Percentiles rank a stretch among this genome's conserved stretches.
Evolutionary conservation across 2,888 invertebrate species (phyloP).

Genomic region (Archaeoteleia sp.): DNA sequence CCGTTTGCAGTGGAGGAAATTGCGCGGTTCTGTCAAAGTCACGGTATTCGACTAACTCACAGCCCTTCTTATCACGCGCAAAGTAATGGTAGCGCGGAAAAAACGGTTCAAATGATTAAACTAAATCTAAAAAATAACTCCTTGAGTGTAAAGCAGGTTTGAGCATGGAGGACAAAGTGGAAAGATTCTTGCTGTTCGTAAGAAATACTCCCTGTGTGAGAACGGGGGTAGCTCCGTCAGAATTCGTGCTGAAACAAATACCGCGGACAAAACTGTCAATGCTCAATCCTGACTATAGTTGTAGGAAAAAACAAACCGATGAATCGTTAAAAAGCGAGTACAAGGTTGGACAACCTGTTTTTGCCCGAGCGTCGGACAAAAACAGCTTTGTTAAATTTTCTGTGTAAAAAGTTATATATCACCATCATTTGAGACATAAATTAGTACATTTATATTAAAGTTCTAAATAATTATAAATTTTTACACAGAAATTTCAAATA

Average conservation of each 20-base stretch:
- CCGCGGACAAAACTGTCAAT: constrained; percentile 32
- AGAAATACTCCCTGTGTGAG: constrained; percentile 42
- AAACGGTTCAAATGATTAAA: constrained; percentile 50
- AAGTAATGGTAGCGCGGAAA: constrained; percentile 55
- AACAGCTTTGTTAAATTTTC: too few relatives aligned
- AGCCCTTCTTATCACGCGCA: constrained; percentile 55
- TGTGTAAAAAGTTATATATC: too few relatives aligned
- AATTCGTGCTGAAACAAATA: constrained; percentile 29
- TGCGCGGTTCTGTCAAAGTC: constrained; percentile 18
- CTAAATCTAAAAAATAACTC: constrained; percentile 45
- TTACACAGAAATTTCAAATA: too few relatives aligned
- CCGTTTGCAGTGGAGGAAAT: constrained; percentile 24
- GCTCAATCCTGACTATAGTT: constrained; percentile 23
- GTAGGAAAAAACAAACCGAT: background rate
- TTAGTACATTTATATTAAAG: too few relatives aligned
- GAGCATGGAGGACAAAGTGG: constrained; percentile 20
- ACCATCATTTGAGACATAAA: too few relatives aligned
- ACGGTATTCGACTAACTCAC: constrained; percentile 43
- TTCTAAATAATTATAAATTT: too few relatives aligned
- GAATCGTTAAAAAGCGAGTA: too few relatives aligned
- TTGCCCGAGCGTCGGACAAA: too few relatives aligned
- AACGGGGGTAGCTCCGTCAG: constrained; percentile 37
- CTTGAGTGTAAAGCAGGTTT: constrained; percentile 26
- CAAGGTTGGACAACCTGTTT: too few relatives aligned
- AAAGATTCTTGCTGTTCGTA: constrained; percentile 19